Percentiles rank a stretch among this genome's conserved stretches.
Evolutionary conservation across 2,797 vertebrate genomes (phyloP).

Genomic region (Siniperca undulata): DNA sequence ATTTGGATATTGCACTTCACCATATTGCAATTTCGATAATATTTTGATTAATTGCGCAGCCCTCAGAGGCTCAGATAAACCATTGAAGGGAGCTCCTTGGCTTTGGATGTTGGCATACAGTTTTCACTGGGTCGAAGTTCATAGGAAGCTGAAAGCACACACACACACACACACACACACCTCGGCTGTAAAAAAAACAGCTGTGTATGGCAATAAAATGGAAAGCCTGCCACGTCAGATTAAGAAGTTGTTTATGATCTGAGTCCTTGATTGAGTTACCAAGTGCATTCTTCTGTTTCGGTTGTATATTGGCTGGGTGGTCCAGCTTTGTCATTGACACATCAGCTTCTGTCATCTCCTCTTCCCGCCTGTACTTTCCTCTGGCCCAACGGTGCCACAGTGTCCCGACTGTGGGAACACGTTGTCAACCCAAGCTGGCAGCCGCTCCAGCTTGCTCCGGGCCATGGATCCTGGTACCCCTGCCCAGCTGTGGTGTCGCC

Average conservation of each 20-base stretch:
- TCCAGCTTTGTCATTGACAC: conserved; percentile 35
- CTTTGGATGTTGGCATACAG: neutral
- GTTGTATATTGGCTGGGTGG: conserved; percentile 15
- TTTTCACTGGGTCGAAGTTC: conserved; percentile 18
- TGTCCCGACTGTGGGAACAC: conserved; percentile 59
- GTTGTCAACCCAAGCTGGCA: conserved; percentile 50
- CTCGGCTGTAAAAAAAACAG: neutral
- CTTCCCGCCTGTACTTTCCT: conserved; percentile 37
- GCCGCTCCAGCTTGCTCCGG: conserved; percentile 43
- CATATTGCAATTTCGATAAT: too few relatives aligned
- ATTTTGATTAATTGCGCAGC: too few relatives aligned
- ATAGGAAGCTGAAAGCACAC: conserved; percentile 6
- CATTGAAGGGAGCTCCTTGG: conserved; percentile 16
- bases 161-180: neutral
- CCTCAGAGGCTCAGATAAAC: conserved; percentile 19
- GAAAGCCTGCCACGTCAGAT: neutral
- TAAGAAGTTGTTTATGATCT: conserved; percentile 2
- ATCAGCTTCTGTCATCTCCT: conserved; percentile 39
- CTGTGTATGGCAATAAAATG: neutral
- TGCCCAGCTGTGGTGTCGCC: conserved; percentile 45
- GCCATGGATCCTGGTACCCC: conserved; percentile 30
- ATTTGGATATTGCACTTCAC: too few relatives aligned
- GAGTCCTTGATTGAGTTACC: neutral
- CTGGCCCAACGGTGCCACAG: conserved; percentile 47
- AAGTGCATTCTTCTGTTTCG: conserved; percentile 13